Conservation (phyloP, 2,797 vertebrate species). For the Sarcoramphus papa region DNA sequence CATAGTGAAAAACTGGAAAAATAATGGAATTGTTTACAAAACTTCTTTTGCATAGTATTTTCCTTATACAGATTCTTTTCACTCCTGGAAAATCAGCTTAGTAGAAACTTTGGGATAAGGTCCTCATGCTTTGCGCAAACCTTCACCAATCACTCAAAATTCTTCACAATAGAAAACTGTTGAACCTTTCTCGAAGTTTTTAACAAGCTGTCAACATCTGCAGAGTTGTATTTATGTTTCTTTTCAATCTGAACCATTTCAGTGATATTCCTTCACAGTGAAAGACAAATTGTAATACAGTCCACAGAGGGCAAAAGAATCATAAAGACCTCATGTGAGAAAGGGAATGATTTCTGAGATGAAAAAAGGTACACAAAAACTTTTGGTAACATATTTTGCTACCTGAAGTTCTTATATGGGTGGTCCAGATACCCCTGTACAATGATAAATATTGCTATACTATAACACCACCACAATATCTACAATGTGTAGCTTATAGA, state of each 20-base stretch:
- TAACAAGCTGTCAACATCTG: constrained; percentile 19
- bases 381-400: not conserved
- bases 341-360: constrained; percentile 38
- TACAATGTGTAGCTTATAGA: not conserved
- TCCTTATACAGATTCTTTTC: not conserved
- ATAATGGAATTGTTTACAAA: not conserved
- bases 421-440: not conserved
- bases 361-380: not conserved
- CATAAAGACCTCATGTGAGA: constrained; percentile 14
- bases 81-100: not conserved
- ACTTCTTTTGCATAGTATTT: not conserved
- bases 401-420: not conserved
- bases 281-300: constrained; percentile 51
- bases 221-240: constrained; percentile 8
- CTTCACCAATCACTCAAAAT: constrained; percentile 11
- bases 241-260: not conserved
- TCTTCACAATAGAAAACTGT: not conserved
- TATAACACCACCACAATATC: not conserved
- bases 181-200: constrained; percentile 14
- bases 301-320: constrained; percentile 38
- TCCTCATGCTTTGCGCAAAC: not conserved
- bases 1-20: not conserved
- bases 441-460: not conserved
- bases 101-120: not conserved
- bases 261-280: constrained; percentile 9